Evolutionary conservation across 2,113 vertebrate species (phyloP), one percentile per base, ranked within the genome.

Genomic region (Numida meleagris): DNA sequence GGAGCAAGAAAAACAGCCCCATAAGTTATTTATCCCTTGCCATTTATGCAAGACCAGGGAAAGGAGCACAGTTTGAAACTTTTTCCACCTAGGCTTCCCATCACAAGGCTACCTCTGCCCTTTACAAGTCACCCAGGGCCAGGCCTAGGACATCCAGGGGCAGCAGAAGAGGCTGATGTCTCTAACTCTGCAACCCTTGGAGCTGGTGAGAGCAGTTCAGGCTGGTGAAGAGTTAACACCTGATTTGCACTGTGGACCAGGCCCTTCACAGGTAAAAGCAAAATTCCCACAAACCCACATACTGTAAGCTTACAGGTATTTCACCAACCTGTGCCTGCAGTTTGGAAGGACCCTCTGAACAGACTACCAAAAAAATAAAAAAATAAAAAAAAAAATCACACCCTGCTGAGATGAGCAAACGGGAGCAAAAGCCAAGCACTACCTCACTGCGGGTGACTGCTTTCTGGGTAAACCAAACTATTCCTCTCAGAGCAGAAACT

Each of bases 111-210:
- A 18, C 15, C 55, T 24, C 66, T 36, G 55, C 6, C 50, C 43
- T 40, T 40, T 0, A 0, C 0, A 0, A 62, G n/a, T 40, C 6
- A 36, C 50, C 33, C 38, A 4, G 2, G 45, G 14, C 13, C 58
- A 46, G 72, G 38, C 31, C 24, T 55, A 3, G 1, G n/a, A 71
- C 40, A 42, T 12, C 9, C 83, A 63, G 33, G 67, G 38, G 2
- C 45, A 75, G 73, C 15, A 65, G 34, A 0, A 0, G 40, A 17
- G 25, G 29, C 19, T 11, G 34, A 29, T 5, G 23, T 14, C 45
- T 27, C 80, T 53, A 50, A 10, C 34, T 59, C 16, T 66, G 20
- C 65, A 71, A 42, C 25, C 38, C 61, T 68, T 59, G 57, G 62
- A 68, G 55, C 75, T 82, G 45, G 70, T 0, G 1, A 62, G 55